Percentiles rank a stretch among this genome's conserved stretches.
Conservation (phyloP, 2,797 vertebrate genomes). For the Notolepis coatsorum region DNA sequence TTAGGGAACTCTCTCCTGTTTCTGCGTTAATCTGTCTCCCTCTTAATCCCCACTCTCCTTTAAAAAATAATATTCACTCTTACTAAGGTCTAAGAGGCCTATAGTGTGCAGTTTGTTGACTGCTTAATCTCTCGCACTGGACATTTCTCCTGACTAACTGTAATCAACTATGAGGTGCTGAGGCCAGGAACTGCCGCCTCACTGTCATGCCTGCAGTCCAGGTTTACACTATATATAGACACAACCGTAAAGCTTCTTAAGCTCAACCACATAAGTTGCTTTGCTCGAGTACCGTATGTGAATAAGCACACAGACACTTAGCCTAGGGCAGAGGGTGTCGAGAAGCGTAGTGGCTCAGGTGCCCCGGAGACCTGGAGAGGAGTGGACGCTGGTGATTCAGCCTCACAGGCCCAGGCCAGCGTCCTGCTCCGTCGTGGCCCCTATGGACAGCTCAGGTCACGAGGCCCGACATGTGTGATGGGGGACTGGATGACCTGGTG, state of each 20-base stretch:
- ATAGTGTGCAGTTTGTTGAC: background rate
- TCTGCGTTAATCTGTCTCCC: too few relatives aligned
- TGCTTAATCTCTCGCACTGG: background rate
- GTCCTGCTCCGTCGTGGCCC: constrained; percentile 8
- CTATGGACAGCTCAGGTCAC: constrained; percentile 3
- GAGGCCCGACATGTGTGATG: constrained; percentile 80
- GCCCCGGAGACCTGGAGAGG: constrained; percentile 35
- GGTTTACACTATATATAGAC: constrained; percentile 84
- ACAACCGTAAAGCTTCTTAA: constrained; percentile 89
- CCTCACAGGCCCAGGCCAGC: constrained; percentile 9
- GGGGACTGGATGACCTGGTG: constrained; percentile 87
- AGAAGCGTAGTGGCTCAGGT: constrained; percentile 23
- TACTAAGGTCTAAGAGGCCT: background rate
- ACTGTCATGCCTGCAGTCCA: constrained; percentile 18
- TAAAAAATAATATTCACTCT: too few relatives aligned
- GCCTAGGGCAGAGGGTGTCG: constrained; percentile 69
- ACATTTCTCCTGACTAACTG: background rate
- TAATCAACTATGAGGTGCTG: constrained; percentile 4
- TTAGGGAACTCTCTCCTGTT: too few relatives aligned
- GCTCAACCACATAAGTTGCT: constrained; percentile 87
- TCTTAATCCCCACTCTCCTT: too few relatives aligned
- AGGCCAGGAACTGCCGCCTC: constrained; percentile 23
- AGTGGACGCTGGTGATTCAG: constrained; percentile 8
- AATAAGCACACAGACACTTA: constrained; percentile 81
- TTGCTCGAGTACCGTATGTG: constrained; percentile 77